Evolutionary conservation across 2,797 vertebrate genomes (phyloP), one percentile per base, ranked within the genome.

Genomic region (Pangasius macronema): DNA sequence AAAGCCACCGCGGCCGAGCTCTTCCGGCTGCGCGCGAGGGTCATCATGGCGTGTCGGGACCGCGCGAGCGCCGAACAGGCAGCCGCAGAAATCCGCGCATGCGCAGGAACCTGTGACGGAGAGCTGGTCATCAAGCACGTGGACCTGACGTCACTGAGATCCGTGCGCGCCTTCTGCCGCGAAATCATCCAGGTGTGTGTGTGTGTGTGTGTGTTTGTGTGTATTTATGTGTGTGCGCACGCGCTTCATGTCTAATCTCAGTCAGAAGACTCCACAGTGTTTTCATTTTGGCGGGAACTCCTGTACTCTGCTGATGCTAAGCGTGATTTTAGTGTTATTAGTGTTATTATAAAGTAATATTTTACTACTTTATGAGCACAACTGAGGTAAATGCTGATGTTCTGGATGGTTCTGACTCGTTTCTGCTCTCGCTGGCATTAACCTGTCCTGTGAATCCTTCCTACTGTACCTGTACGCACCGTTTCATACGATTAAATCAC

Each of bases 111-210:
- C 18, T 18, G 33, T 30, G 91, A 94, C 2, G 97, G 97, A 33
- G 95, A 97, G 93, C 90, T 98, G 42, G 92, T 98, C 63, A 91
- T 98, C 86, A 97, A 95, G 61, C 95, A 96, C 80, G 91, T 99
- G 93, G 97, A 99, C 92, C 96, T 99, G 3, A 96, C 97, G 27
- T 98, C 97, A 9, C 95, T 99, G 0, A 88, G 87, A 82, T 99
- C 98, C 0, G 97, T 99, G 82, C 94, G 95, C 33, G 90, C 84
- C 24, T 99, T 99, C 91, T 99, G 98, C 90, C 93, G 95, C 75
- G 95, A 97, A 85, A 91, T 99, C 46, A 89, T 93, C 0, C 89
- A 96, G 96, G 98, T 98, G 87, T 77, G 88, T 86, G 49, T 88
- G 83, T 3, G 82, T 18, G 67, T 9, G 36, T 27, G 70, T 24